Percentiles rank a stretch among this genome's conserved stretches.
These are phyloP conservation scores for Machimus atricapillus DNA, from an alignment of 2,888 invertebrate species.

Conservation along the genomic window DNA sequence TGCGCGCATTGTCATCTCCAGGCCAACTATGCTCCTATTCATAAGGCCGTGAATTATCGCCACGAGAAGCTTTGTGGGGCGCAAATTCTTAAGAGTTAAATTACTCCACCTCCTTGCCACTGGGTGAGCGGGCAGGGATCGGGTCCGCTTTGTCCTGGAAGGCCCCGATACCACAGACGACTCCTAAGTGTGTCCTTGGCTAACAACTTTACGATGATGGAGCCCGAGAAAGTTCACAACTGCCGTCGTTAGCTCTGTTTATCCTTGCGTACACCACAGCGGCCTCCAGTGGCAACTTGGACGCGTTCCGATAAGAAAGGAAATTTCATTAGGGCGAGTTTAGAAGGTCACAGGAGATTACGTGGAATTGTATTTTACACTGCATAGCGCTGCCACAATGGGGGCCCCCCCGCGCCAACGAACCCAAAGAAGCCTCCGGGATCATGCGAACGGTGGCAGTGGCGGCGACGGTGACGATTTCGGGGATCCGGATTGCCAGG, in stretches of 20 bases:
- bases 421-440: neutral
- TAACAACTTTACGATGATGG: slow-evolving; percentile 27
- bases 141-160: neutral
- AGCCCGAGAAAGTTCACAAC: slow-evolving; percentile 10
- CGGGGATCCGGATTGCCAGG: neutral
- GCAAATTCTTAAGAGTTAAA: neutral
- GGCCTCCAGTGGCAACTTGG: neutral
- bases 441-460: neutral
- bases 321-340: slow-evolving; percentile 14
- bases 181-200: slow-evolving; percentile 19
- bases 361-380: neutral
- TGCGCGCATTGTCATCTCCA: slow-evolving; percentile 29
- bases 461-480: too few relatives aligned
- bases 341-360: slow-evolving; percentile 17
- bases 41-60: slow-evolving; percentile 27
- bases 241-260: slow-evolving; percentile 13
- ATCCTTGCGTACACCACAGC: neutral
- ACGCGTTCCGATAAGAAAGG: neutral
- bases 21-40: slow-evolving; percentile 27
- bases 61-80: slow-evolving; percentile 1
- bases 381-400: neutral
- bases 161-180: neutral
- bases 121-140: neutral
- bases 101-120: neutral
- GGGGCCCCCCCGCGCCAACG: neutral